These are phyloP conservation scores for Trachymyrmex cornetzi DNA, from an alignment of 1,140 invertebrate genomes.

Conservation along the genomic window DNA sequence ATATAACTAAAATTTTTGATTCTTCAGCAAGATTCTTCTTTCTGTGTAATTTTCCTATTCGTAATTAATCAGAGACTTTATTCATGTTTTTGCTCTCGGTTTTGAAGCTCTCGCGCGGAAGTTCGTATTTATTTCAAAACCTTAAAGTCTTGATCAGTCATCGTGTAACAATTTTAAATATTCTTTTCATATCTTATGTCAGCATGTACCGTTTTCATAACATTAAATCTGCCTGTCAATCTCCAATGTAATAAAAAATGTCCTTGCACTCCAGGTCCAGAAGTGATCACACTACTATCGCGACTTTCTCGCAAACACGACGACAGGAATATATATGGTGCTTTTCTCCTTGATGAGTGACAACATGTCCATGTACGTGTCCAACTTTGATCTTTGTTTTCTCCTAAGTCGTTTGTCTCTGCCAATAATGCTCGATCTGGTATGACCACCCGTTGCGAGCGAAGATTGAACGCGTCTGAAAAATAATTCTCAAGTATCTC, in stretches of 20 bases:
- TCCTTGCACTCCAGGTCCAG: not conserved
- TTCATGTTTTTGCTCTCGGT: too few relatives aligned
- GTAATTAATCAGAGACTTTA: too few relatives aligned
- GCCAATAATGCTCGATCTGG: constrained; percentile 24
- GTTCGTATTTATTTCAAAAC: too few relatives aligned
- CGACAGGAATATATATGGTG: not conserved
- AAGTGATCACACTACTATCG: not conserved
- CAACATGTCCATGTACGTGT: constrained; percentile 4
- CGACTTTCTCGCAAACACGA: constrained; percentile 34
- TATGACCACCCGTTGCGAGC: not conserved
- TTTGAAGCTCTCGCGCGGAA: too few relatives aligned
- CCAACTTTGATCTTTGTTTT: constrained; percentile 35
- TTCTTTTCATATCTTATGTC: not conserved
- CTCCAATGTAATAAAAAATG: constrained; percentile 2
- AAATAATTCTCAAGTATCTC: not conserved
- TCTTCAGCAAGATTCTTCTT: too few relatives aligned
- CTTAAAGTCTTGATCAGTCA: too few relatives aligned
- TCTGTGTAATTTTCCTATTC: too few relatives aligned
- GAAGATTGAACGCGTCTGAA: not conserved
- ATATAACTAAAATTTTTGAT: too few relatives aligned
- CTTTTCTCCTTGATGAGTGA: constrained; percentile 21
- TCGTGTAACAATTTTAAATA: too few relatives aligned
- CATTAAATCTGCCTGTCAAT: constrained; percentile 2
- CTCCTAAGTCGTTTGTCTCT: constrained; percentile 41
- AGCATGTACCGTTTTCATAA: not conserved